Evolutionary conservation across 2,113 vertebrate genomes (phyloP), one percentile per base, ranked within the genome.

Genomic region (Tor tambroides): DNA sequence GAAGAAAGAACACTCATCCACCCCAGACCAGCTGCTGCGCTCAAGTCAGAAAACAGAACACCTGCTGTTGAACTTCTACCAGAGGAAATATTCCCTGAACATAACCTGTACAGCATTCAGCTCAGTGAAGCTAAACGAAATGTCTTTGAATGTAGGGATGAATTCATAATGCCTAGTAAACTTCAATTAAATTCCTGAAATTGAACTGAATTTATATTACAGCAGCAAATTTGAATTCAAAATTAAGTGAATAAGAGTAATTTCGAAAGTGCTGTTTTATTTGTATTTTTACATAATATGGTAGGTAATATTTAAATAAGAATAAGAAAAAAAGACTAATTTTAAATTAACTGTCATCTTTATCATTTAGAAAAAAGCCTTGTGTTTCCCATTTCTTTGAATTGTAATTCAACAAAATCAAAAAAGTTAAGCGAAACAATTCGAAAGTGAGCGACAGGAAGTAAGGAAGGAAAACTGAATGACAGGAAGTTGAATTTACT

Each of bases 21-120:
- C 91, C 76, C 38, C 38, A 85, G 89, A 59, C 19, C 92, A 93
- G 51, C 92, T 91, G 92, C 92, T 94, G 90, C 87, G 83, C n/a
- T 79, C 87, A 90, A 92, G 92, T 86, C 88, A 91, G 89, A 91
- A 92, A 94, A 90, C 93, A 93, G 93, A 90, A 89, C 93, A 93
- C 93, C 93, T 94, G 93, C 86, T 93, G 88, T 87, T 87, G 87
- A 91, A 83, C 86, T 91, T 90, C 80, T 6, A 5, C 87, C 88
- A 87, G 87, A 87, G 80, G 86, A 87, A 74, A 54, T 77, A 87
- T 90, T 91, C 89, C 71, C 41, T 88, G 88, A 85, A 76, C 90
- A 80, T 88, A 91, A 89, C 56, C 82, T 91, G 85, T 90, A 93
- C 91, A 87, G 84, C 89, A 89, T 92, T 92, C 89, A 90, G 59